Base-by-base conservation (phyloP, 2,888 invertebrate genomes). In the Sesamia inferens region DNA sequence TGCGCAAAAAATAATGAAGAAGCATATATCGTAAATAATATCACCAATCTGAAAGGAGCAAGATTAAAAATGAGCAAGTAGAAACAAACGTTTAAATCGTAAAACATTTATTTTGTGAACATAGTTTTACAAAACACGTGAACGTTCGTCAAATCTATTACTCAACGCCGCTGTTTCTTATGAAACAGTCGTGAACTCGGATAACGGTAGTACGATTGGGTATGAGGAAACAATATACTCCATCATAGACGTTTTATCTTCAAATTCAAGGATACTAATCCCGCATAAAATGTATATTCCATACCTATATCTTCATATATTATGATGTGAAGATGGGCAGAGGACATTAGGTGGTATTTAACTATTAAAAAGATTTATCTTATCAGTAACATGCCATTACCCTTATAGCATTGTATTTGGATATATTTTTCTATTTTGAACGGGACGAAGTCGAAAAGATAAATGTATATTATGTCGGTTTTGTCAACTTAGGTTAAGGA, bases 141-240 rank as follows among this genome's bases (percentile, higher is more conserved):
- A 71, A 58, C 48, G 68, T 76, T 65, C n/a, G 47, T 77, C 51
- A 65, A 61, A 65, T 75, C 24, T 76, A 58, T 88, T 87, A 79
- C 85, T 63, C 71, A 86, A 87, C 66, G 42, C 39, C 67, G 61
- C 54, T 68, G 61, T 4, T 66, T 64, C 64, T 86, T 87, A 81
- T 77, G 84, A 83, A 87, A 87, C 72, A 78, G 62, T 78, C 69
- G 74, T 79, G 67, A 80, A 80, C 68, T 76, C 69, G 57, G 81
- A 82, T 79, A 82, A 64, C 72, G 76, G 24, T 64, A 31, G 7
- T 62, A 72, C 67, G 62, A 78, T 71, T 72, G 48, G 39, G 47
- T 71, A 78, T 71, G 78, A 75, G 77, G 78, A 82, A 79, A 82
- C 59, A 39, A 7, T 48, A 22, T 16, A 61, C 2, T 64, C 22